Evolutionary conservation across 2,113 vertebrate genomes (phyloP).

Genomic region (Urocitellus parryii): DNA sequence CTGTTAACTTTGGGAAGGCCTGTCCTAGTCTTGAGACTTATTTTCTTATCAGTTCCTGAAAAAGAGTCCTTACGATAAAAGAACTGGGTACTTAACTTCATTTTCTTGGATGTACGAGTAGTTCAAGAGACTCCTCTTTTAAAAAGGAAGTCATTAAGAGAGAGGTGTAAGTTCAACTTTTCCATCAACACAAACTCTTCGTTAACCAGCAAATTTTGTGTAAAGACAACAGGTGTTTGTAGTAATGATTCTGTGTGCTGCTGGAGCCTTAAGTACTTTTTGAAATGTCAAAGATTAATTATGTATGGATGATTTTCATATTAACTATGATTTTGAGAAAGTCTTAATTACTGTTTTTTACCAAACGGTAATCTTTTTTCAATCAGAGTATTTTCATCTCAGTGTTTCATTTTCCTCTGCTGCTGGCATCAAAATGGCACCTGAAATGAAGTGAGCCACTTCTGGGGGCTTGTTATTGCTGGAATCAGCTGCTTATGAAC

Average conservation of each 20-base stretch:
- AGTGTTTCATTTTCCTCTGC: background rate
- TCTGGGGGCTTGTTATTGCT: background rate
- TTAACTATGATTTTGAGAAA: conserved; percentile 52
- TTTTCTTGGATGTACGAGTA: conserved; percentile 3
- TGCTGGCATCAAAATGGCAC: background rate
- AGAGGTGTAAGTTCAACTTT: background rate
- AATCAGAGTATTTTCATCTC: background rate
- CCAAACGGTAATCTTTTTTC: conserved; percentile 13
- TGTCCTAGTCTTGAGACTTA: conserved; percentile 33
- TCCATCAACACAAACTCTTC: conserved; percentile 41
- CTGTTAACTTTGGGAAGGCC: conserved; percentile 21
- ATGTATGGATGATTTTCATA: conserved; percentile 48
- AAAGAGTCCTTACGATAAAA: background rate
- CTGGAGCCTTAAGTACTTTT: conserved; percentile 43
- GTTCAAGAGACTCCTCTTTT: conserved; percentile 37
- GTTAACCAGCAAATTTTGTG: conserved; percentile 21
- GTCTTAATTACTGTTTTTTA: conserved; percentile 41
- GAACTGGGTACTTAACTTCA: background rate
- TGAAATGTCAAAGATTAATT: conserved; percentile 43
- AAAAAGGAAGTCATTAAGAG: background rate
- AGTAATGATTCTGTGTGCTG: background rate
- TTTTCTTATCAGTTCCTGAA: conserved; percentile 27
- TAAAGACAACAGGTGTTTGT: conserved; percentile 30
- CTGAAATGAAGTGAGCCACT: conserved; percentile 6
- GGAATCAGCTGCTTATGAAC: background rate